Conservation (phyloP, 2,113 vertebrate species). For the Odontesthes bonariensis region DNA sequence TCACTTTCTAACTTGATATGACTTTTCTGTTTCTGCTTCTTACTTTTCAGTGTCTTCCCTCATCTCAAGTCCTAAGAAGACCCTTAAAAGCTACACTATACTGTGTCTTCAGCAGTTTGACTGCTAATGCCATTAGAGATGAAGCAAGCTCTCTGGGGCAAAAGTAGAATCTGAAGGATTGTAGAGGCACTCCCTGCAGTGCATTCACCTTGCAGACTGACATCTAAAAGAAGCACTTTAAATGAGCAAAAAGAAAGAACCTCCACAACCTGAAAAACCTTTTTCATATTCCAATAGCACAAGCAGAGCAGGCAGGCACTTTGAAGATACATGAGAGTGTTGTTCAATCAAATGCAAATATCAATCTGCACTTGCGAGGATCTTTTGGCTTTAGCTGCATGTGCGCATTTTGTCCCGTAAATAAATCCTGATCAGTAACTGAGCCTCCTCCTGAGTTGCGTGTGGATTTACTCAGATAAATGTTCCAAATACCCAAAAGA, state of each 20-base stretch:
- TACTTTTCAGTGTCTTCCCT: neutral
- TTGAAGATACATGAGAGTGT: too few relatives aligned
- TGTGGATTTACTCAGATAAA: neutral
- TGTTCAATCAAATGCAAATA: slow-evolving; percentile 12
- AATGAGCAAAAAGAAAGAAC: neutral
- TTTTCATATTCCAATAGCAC: slow-evolving; percentile 21
- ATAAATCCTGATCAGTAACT: slow-evolving; percentile 12
- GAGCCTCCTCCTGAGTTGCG: too few relatives aligned
- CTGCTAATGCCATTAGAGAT: slow-evolving; percentile 12
- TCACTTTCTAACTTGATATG: neutral
- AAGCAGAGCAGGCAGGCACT: neutral
- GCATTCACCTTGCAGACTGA: slow-evolving; percentile 29
- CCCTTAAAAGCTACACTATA: neutral
- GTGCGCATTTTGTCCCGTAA: slow-evolving; percentile 29
- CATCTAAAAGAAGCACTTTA: slow-evolving; percentile 5
- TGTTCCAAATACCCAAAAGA: neutral
- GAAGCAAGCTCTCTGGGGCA: slow-evolving; percentile 18
- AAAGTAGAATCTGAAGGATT: slow-evolving; percentile 18
- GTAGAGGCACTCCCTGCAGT: slow-evolving; percentile 21
- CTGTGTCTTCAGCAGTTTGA: slow-evolving; percentile 14
- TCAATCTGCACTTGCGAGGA: neutral
- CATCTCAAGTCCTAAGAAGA: slow-evolving; percentile 20
- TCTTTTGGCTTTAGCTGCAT: slow-evolving; percentile 17
- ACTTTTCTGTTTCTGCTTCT: slow-evolving; percentile 9
- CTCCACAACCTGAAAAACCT: neutral